Evolutionary conservation across 2,888 invertebrate species (phyloP).

Genomic region (Iphiclides podalirius): DNA sequence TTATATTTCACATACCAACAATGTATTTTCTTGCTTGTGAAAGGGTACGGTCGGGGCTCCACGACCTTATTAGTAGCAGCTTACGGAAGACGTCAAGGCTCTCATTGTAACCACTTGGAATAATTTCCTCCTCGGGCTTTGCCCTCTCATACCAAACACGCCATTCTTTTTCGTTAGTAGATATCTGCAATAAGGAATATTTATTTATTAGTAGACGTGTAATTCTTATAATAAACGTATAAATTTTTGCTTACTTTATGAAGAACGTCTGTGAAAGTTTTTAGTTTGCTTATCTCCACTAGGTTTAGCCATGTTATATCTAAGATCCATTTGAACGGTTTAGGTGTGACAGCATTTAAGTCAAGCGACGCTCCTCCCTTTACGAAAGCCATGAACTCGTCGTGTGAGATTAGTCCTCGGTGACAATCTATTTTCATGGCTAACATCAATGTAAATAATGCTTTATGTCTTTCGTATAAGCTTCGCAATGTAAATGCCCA

Average conservation of each 20-base stretch:
- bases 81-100: constrained; percentile 93
- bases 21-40: constrained; percentile 96
- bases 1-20: constrained; percentile 77
- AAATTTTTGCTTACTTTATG: constrained; percentile 76
- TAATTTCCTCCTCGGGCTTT: constrained; percentile 93
- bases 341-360: constrained; percentile 93
- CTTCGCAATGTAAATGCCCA: constrained; percentile 96
- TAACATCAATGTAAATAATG: constrained; percentile 94
- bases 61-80: constrained; percentile 91
- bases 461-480: constrained; percentile 95
- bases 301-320: constrained; percentile 98
- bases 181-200: constrained; percentile 83
- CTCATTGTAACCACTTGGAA: constrained; percentile 94
- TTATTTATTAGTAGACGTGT: no score
- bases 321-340: constrained; percentile 96
- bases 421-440: constrained; percentile 97
- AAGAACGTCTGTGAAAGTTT: constrained; percentile 88
- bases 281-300: constrained; percentile 93
- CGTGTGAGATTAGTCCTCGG: constrained; percentile 88
- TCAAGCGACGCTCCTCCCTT: constrained; percentile 98
- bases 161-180: constrained; percentile 93
- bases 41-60: constrained; percentile 97
- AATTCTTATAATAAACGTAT: no score
- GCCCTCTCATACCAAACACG: constrained; percentile 94
- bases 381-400: constrained; percentile 96